Evolutionary conservation across 1,140 invertebrate genomes (phyloP).

Genomic region (Planococcus citri): DNA sequence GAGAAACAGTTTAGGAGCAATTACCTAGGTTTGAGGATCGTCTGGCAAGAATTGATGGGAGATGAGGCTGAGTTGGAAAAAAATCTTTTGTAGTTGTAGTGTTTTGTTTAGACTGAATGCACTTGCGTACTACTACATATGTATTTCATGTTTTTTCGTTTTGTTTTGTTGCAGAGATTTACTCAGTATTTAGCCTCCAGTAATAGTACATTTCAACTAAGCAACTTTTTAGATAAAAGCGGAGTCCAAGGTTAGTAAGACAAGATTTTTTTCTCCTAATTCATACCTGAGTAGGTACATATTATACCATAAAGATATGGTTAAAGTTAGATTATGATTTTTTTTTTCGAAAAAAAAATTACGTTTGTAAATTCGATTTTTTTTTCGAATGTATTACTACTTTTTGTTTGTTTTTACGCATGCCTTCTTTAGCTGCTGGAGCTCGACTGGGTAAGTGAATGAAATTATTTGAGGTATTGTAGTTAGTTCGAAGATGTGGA

Average conservation of each 20-base stretch:
- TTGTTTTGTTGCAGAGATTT: slow-evolving; percentile 74
- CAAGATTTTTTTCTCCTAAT: neutral
- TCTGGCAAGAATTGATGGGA: neutral
- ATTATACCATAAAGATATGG: no score
- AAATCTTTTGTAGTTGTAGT: neutral
- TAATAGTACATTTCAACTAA: slow-evolving; percentile 97
- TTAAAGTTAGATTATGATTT: slow-evolving; percentile 33
- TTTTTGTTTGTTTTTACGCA: neutral
- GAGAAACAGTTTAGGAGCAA: no score
- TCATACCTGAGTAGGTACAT: no score
- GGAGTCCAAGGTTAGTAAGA: slow-evolving; percentile 71
- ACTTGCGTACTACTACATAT: no score
- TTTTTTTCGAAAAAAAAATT: slow-evolving; percentile 1
- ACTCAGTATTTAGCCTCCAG: slow-evolving; percentile 98
- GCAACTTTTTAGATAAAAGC: slow-evolving; percentile 93
- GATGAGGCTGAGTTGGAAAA: neutral
- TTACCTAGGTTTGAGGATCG: no score
- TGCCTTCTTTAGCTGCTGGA: neutral
- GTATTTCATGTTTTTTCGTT: no score
- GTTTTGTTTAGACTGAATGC: neutral
- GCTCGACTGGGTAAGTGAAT: neutral
- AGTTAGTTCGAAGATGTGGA: no score
- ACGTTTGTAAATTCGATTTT: neutral
- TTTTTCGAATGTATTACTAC: neutral
- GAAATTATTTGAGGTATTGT: no score